Base-by-base conservation (phyloP, 2,888 invertebrate genomes). In the Glomeris marginata region DNA sequence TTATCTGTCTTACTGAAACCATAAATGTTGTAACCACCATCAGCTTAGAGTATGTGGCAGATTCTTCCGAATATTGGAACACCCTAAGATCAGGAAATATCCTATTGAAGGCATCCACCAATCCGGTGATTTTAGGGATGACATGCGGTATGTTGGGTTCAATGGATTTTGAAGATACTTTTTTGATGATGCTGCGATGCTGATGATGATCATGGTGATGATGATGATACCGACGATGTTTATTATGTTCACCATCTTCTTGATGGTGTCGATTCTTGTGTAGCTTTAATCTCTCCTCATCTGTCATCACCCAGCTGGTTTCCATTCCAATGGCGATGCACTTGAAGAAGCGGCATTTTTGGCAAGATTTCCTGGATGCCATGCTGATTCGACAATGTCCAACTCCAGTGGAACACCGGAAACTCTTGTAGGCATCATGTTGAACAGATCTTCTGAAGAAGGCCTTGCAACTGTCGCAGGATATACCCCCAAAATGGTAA, bases 391-490 rank as follows among this genome's bases (percentile, higher is more conserved):
- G 58, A 52, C 66, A 66, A 20, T 56, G 55, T 34, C 58, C 58
- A 10, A 62, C 60, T 52, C 63, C 62, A 2, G 63, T 58, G 8
- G 28, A 28, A 47, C 66, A 66, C 15, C 59, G 59, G 55, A 66
- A 67, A 38, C 58, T 59, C 37, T 57, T 58, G 58, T 61, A 63
- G 8, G 63, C 63, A 41, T 65, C 63, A 51, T 63, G 64, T 55
- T 65, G 65, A 15, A 67, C 67, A n/a, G 64, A 62, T n/a, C 67
- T 58, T 8, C 66, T 59, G 57, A 67, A 67, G 56, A 67, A 67
- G 11, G 67, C 67, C 54, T 67, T 67, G 55, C 66, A 67, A 41
- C 62, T 62, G 58, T 66, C 66, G 54, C 66, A 67, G 5, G 64
- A 64, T 16, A 66, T 59, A 15, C 66, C 66, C 22, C 66, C 67